phyloP scores from a whole-genome alignment of 2,113 vertebrate genomes.

The Rostratula benghalensis region DNA sequence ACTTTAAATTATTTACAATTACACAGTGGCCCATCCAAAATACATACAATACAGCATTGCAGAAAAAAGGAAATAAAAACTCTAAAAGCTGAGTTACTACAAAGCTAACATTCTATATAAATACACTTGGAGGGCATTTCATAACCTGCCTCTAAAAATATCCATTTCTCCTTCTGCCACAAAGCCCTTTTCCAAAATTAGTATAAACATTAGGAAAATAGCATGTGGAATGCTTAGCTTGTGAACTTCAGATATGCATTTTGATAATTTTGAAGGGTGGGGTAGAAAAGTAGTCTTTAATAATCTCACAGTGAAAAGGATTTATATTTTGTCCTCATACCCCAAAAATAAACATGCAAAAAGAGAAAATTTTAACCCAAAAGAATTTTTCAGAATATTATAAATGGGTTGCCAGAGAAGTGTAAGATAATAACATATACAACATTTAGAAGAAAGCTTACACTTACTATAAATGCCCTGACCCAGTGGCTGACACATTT shows the following conservation, averaged over 20 bases:
- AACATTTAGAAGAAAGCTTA: background rate
- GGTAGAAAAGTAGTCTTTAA: background rate
- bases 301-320: background rate
- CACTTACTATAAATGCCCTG: background rate
- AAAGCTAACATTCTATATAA: background rate
- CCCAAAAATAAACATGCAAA: background rate
- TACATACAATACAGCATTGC: background rate
- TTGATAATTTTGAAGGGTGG: background rate
- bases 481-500: background rate
- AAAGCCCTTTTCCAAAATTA: background rate
- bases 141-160: background rate
- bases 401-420: background rate
- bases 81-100: background rate
- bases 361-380: background rate
- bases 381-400: background rate
- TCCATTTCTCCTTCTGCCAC: background rate
- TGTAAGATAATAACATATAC: accelerated
- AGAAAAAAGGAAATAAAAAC: background rate
- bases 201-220: background rate
- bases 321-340: background rate
- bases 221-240: background rate
- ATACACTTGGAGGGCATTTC: background rate
- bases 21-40: background rate
- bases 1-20: background rate
- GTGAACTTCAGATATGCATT: background rate